Base-by-base conservation (phyloP, 2,113 vertebrate species). In the Crypturellus undulatus region DNA sequence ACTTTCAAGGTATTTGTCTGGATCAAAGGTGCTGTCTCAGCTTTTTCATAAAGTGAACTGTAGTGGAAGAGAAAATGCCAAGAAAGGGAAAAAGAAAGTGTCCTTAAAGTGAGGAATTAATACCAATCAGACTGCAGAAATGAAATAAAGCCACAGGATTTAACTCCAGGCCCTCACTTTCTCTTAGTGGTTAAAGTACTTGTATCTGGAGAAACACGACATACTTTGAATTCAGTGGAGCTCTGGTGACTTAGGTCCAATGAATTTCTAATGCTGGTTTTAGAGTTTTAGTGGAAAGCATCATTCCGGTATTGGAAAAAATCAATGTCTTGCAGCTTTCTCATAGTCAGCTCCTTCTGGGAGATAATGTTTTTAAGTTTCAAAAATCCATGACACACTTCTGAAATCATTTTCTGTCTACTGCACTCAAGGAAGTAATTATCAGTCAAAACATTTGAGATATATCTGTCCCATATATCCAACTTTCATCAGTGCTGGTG, bases 381-480 rank as follows among this genome's bases (percentile, higher is more conserved):
- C 38, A 36, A 56, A 84, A 84, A 73, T 30, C 30, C 64, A 28
- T 19, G 14, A 9, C 20, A 22, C 26, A 32, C 9, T 73, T 28
- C 26, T 75, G 45, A 45, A 73, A 70, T 45, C 73, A 11, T 32
- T 49, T 18, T 12, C 49, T 49, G 30, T 21, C 22, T 22, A 2
- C 34, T 30, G n/a, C 26, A 30, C 28, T 43, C 36, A 20, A 5
- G 2, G 13, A 71, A 45, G 3, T 0, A 4, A 24, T 3, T 51
- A 47, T 32, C 43, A 56, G 4, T 15, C 21, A 83, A 45, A 84
- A 36, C 24, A 34, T 54, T 86, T 52, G 25, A 80, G 30, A 25
- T 7, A 47, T 12, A 18, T 42, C 16, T 79, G 7, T 12, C 43
- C 84, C 38, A 42, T 13, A 3, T 2, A 47, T 5, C 7, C 36